phyloP scores from a whole-genome alignment of 2,797 vertebrate species.

The Gymnocypris eckloni region DNA sequence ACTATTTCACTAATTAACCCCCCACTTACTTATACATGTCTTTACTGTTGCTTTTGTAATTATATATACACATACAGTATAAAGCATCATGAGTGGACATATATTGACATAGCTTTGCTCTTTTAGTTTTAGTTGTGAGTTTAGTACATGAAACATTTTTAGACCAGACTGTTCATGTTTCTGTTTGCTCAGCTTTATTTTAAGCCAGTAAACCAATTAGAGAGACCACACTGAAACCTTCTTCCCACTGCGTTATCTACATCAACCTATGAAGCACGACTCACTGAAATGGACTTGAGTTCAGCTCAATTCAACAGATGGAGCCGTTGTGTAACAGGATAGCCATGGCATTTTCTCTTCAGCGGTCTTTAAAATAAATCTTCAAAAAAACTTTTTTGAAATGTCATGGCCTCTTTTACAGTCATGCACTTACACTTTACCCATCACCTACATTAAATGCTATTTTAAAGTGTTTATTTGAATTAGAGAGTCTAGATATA shows the following conservation, averaged over 20 bases:
- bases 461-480: background rate
- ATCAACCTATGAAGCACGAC: conserved; percentile 9
- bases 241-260: conserved; percentile 1
- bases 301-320: conserved; percentile 40
- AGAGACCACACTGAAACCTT: background rate
- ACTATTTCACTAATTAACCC: too few relatives aligned
- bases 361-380: conserved; percentile 2
- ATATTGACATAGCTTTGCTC: background rate
- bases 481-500: background rate
- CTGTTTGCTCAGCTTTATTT: conserved; percentile 11
- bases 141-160: background rate
- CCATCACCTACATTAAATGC: background rate
- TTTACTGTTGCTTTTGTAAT: background rate
- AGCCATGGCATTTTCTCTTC: conserved; percentile 18
- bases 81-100: background rate
- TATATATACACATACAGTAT: background rate
- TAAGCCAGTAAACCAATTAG: conserved; percentile 10
- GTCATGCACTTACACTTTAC: background rate
- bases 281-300: conserved; percentile 13
- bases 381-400: conserved; percentile 7
- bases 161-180: background rate
- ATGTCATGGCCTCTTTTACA: background rate
- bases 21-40: too few relatives aligned
- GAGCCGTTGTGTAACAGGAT: conserved; percentile 43
- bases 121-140: background rate